phyloP scores from a whole-genome alignment of 2,113 vertebrate species.

The Tupaia chinensis region DNA sequence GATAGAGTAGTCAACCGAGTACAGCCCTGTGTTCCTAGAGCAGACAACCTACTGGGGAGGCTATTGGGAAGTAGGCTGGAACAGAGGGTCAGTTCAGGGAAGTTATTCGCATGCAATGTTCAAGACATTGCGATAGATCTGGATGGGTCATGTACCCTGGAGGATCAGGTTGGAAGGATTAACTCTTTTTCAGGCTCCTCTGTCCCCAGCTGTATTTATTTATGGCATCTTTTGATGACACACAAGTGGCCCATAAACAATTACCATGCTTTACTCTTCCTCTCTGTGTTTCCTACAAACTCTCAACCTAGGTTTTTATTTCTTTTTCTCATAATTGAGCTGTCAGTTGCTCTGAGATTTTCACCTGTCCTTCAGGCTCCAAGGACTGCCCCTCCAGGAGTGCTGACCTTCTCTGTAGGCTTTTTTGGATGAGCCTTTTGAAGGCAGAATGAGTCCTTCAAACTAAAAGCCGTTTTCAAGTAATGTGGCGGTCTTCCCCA shows the following conservation, averaged over 20 bases:
- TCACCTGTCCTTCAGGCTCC: background rate
- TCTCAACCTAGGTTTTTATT: constrained; percentile 4
- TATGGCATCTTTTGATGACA: constrained; percentile 48
- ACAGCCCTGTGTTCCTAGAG: background rate
- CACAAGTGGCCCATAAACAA: constrained; percentile 46
- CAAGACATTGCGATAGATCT: background rate
- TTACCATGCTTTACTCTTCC: background rate
- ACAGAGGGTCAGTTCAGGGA: background rate
- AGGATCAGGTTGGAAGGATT: background rate
- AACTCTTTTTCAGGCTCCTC: constrained; percentile 17
- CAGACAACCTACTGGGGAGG: background rate
- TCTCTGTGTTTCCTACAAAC: constrained; percentile 23
- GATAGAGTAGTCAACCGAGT: background rate
- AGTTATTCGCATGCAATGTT: background rate
- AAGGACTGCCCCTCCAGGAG: background rate
- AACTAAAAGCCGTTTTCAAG: background rate
- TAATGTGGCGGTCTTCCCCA: background rate
- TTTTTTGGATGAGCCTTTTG: constrained; percentile 26
- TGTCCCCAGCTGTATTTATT: background rate
- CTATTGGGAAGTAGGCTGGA: background rate
- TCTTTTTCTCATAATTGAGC: background rate
- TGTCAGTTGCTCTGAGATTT: background rate
- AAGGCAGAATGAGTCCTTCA: background rate
- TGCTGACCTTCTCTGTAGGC: background rate
- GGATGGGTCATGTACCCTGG: background rate